phyloP scores from a whole-genome alignment of 2,113 vertebrate genomes.

The Neolamprologus tretocephalus region DNA sequence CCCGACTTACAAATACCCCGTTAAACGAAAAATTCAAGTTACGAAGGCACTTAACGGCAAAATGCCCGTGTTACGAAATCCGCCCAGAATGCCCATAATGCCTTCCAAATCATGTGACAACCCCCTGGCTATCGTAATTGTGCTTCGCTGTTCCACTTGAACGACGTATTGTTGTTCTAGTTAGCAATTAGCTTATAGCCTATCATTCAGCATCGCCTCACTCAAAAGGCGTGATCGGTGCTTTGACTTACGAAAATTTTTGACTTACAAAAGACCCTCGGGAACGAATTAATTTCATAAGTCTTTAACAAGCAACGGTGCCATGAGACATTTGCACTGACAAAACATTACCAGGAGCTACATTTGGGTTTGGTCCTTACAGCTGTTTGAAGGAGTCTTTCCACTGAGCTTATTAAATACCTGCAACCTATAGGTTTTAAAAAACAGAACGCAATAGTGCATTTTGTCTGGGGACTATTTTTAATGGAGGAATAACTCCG shows the following conservation, averaged over 20 bases:
- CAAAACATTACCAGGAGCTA: neutral
- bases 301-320: neutral
- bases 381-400: neutral
- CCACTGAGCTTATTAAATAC: neutral
- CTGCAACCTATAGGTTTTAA: neutral
- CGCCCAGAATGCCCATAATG: neutral
- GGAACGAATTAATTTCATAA: neutral
- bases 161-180: neutral
- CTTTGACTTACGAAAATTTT: neutral
- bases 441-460: neutral
- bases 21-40: neutral
- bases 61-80: neutral
- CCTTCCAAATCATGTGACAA: neutral
- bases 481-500: fast-evolving
- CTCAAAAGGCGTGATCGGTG: neutral
- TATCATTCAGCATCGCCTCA: neutral
- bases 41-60: neutral
- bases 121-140: neutral
- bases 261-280: neutral
- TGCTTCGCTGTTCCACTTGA: neutral
- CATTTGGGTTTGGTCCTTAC: neutral
- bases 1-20: neutral
- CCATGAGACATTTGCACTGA: neutral
- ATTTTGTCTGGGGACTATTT: neutral
- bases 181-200: neutral